Conservation (phyloP, 53 echinoderm and acorn worm species). For the Holothuria scabra region DNA sequence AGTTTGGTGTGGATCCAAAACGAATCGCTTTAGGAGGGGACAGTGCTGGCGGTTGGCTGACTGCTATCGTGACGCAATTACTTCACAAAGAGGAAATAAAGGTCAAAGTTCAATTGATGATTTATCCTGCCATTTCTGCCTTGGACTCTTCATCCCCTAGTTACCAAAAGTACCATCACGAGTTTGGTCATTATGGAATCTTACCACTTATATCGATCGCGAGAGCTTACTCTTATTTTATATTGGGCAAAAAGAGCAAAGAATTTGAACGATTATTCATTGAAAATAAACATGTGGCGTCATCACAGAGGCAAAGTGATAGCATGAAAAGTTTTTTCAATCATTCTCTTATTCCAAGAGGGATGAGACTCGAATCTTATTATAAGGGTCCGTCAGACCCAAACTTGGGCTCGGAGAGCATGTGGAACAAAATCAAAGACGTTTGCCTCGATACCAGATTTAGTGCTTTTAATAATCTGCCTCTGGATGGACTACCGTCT, state of each 20-base stretch:
- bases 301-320: neutral
- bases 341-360: neutral
- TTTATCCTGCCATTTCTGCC: slow-evolving; percentile 66
- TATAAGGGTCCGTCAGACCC: slow-evolving; percentile 30
- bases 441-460: slow-evolving; percentile 14
- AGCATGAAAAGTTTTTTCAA: slow-evolving; percentile 1
- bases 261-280: slow-evolving; percentile 14
- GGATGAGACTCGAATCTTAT: neutral
- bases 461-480: neutral
- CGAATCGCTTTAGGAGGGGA: slow-evolving; percentile 76
- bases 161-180: slow-evolving; percentile 22
- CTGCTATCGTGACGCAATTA: slow-evolving; percentile 64
- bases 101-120: slow-evolving; percentile 67
- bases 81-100: slow-evolving; percentile 53
- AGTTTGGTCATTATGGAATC: slow-evolving; percentile 15
- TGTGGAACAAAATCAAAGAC: slow-evolving; percentile 18
- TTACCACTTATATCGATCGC: neutral
- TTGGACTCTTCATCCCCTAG: slow-evolving; percentile 69
- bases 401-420: neutral
- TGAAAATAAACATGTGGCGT: slow-evolving; percentile 61
- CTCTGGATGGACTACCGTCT: neutral
- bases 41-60: slow-evolving; percentile 74
- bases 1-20: slow-evolving; percentile 58
- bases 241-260: neutral
- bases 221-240: neutral